Base-by-base conservation (phyloP, 2,797 vertebrate genomes). In the Ptychobarbus kaznakovi region DNA sequence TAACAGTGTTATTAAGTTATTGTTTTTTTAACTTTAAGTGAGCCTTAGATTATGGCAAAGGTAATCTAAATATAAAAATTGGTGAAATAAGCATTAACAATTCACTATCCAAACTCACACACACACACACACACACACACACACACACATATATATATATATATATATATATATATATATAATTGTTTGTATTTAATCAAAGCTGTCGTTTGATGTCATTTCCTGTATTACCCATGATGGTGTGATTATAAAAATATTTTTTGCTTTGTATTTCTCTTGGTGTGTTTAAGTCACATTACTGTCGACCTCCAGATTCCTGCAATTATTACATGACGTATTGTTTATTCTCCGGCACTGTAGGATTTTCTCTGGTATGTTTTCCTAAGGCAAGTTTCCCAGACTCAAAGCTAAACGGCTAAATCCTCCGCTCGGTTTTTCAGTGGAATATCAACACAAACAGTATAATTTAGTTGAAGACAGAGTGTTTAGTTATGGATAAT, bases 321-420 rank as follows among this genome's bases (percentile, higher is more conserved):
- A 68, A 18, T 68, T 68, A 80, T 68, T 80, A 38, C 20, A 40
- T 68, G 28, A 80, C 63, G 32, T 68, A 65, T 32, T 79, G 77
- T 65, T 79, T 79, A 65, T 79, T 61, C 58, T 22, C n/a, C 6
- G 1, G 16, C 15, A 6, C 16, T 49, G 63, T 51, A 68, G 63
- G 63, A 68, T 68, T 80, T 80, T 63, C 32, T 38, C 44, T 80
- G 79, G 79, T 80, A 68, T 80, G 63, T 68, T 80, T 68, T 53
- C 28, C 63, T 51, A 51, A 80, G 28, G 79, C 79, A 49, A 80
- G 20, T 68, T 80, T 80, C 79, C 44, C 79, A 80, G 79, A 80
- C 63, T 68, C 63, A 44, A 18, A 65, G 58, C 56, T 28, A 42
- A 78, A 78, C 4, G 2, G 7, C 56, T 38, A 42, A 78, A 61